Conservation (phyloP, 1,140 invertebrate genomes). For the Anoplolepis gracilipes region DNA sequence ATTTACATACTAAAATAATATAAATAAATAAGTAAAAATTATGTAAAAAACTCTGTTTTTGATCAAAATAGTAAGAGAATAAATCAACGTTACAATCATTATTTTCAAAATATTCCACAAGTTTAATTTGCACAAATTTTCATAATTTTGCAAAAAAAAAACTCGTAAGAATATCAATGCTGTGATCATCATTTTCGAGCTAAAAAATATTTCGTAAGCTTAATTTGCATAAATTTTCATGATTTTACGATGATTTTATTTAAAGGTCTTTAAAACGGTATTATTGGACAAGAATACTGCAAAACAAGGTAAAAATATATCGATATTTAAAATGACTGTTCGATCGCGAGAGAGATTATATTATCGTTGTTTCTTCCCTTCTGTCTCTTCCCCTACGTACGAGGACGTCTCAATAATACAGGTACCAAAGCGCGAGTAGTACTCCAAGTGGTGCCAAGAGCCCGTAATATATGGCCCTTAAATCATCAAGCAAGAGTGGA, state of each 20-base stretch:
- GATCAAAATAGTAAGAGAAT: too few relatives aligned
- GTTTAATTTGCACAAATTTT: too few relatives aligned
- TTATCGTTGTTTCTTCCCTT: slow-evolving; percentile 23
- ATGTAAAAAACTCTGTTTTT: too few relatives aligned
- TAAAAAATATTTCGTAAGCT: neutral
- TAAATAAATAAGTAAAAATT: too few relatives aligned
- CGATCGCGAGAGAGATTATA: slow-evolving; percentile 32
- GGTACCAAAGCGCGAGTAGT: slow-evolving; percentile 76
- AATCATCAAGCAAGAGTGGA: slow-evolving; percentile 82
- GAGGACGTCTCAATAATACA: slow-evolving; percentile 81
- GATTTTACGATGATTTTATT: neutral
- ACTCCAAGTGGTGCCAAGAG: slow-evolving; percentile 69
- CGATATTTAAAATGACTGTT: neutral
- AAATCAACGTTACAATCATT: too few relatives aligned
- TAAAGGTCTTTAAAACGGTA: neutral
- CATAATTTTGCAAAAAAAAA: neutral
- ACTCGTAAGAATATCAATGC: neutral
- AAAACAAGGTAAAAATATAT: neutral
- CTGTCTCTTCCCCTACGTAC: slow-evolving; percentile 69
- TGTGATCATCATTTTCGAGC: neutral
- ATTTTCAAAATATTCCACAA: too few relatives aligned
- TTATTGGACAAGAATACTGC: neutral
- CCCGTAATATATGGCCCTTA: slow-evolving; percentile 84
- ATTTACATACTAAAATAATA: too few relatives aligned
- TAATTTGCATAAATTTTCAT: neutral